Base-by-base conservation (phyloP, 2,888 invertebrate genomes). In the Eudasyphora cyanicolor region DNA sequence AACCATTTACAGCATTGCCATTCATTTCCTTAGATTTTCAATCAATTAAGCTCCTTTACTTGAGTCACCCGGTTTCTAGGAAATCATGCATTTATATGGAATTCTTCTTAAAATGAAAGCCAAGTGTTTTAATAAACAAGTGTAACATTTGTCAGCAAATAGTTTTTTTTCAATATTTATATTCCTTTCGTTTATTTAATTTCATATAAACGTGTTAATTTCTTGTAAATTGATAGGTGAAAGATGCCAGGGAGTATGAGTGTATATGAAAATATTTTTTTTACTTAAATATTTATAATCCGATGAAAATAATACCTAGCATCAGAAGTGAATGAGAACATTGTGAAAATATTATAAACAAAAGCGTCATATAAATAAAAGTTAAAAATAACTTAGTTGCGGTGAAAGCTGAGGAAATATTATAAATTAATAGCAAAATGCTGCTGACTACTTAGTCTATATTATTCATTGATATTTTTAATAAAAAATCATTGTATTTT, bases 131-230 rank as follows among this genome's bases (percentile, higher is more conserved):
- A n/a, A n/a, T n/a, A n/a, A n/a, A n/a, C n/a, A n/a, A n/a, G n/a
- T n/a, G n/a, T n/a, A n/a, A n/a, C n/a, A n/a, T n/a, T n/a, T n/a
- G n/a, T n/a, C n/a, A n/a, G n/a, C n/a, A n/a, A n/a, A n/a, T n/a
- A n/a, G n/a, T n/a, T n/a, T n/a, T n/a, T n/a, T n/a, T n/a, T n/a
- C 19, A 19, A 51, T 51, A 17, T 51, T 6, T 51, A 5, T 19
- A 4, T 38, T 64, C 38, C 24, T 27, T 62, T 62, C 24, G 2
- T 57, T 27, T 62, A 6, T 19, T 17, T 17, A 7, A 19, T 64
- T 38, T 64, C 64, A 35, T 38, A 64, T 35, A 64, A 19, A 21
- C 19, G 19, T 64, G 64, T 64, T 64, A 64, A 64, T 38, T 64
- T 21, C 10, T 64, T 64, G 38, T 64, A n/a, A 8, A 38, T 64